A percentile compares a stretch with the other conserved stretches of the same genome.
phyloP scores from a whole-genome alignment of 1,140 invertebrate species.

The Apis dorsata region DNA sequence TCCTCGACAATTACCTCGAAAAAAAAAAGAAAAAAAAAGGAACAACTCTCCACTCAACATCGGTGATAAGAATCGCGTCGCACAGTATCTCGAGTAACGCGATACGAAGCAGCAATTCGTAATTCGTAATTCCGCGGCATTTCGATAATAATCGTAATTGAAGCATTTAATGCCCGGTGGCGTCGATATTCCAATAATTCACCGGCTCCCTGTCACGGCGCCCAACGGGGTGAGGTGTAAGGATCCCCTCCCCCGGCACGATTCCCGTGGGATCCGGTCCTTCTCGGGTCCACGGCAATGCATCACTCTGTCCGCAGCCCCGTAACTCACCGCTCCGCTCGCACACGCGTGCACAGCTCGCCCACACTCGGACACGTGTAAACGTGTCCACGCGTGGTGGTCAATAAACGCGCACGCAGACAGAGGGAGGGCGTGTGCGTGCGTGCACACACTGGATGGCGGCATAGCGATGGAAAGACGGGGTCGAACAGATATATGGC shows the following conservation, averaged over 20 bases:
- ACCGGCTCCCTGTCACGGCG: constrained; percentile 66
- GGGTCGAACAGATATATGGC: constrained; percentile 75
- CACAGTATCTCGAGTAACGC: background rate
- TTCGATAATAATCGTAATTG: constrained; percentile 78
- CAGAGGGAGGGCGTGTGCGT: background rate
- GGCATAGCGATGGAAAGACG: constrained; percentile 70
- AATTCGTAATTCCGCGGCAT: constrained; percentile 50
- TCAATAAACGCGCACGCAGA: constrained; percentile 73
- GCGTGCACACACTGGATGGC: constrained; percentile 17
- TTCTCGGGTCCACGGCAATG: constrained; percentile 77
- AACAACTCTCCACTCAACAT: too few species aligned
- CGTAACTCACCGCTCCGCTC: constrained; percentile 76
- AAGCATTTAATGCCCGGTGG: constrained; percentile 77
- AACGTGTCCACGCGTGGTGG: constrained; percentile 61
- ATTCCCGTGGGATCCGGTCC: constrained; percentile 78
- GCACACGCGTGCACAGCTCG: constrained; percentile 35
- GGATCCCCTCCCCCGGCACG: constrained; percentile 67
- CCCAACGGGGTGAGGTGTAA: constrained; percentile 76
- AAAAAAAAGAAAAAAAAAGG: too few species aligned
- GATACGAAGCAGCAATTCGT: background rate
- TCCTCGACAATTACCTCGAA: too few species aligned
- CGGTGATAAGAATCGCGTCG: background rate
- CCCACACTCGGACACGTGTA: constrained; percentile 22
- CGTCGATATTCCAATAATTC: constrained; percentile 80
- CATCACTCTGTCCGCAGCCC: constrained; percentile 80